A percentile compares a stretch with the other conserved stretches of the same genome.
These are phyloP conservation scores for Pristionchus japonicus DNA, from an alignment of 2,888 invertebrate species.

Conservation along the genomic window DNA sequence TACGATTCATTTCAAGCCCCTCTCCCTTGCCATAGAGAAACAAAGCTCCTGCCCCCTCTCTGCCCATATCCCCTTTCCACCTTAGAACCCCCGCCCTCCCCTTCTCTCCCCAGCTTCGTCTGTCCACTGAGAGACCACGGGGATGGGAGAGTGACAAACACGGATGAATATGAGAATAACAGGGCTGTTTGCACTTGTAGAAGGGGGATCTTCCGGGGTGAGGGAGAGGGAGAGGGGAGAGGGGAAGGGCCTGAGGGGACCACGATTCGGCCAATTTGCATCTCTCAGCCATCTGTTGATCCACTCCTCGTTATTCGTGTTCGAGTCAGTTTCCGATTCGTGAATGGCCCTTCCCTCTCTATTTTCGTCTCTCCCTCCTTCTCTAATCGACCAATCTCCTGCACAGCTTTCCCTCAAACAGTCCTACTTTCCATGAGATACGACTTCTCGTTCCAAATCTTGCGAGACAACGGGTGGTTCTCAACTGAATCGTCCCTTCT, in stretches of 20 bases:
- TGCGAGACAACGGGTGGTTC: neutral
- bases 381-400: constrained; percentile 25
- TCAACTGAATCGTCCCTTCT: neutral
- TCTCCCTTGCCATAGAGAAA: constrained; percentile 2
- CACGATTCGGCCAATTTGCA: constrained; percentile 15
- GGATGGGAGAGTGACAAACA: neutral
- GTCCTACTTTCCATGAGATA: constrained; percentile 11
- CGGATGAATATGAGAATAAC: constrained; percentile 39
- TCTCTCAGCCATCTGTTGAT: constrained; percentile 30
- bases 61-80: constrained; percentile 25
- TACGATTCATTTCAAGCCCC: constrained; percentile 32
- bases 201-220: constrained; percentile 17
- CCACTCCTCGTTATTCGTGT: constrained; percentile 7
- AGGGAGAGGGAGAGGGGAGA: neutral
- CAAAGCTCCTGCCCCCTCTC: constrained; percentile 15
- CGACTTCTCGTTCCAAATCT: constrained; percentile 6
- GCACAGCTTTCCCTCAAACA: neutral
- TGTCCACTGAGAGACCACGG: neutral
- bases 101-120: neutral
- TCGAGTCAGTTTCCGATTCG: neutral
- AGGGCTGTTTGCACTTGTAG: constrained; percentile 21
- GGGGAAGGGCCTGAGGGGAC: neutral
- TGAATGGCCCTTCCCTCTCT: neutral
- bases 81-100: neutral
- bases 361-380: neutral